phyloP scores from a whole-genome alignment of 37 sponge, comb jelly and placozoan species.

The Diacarnus erythraeanus region DNA sequence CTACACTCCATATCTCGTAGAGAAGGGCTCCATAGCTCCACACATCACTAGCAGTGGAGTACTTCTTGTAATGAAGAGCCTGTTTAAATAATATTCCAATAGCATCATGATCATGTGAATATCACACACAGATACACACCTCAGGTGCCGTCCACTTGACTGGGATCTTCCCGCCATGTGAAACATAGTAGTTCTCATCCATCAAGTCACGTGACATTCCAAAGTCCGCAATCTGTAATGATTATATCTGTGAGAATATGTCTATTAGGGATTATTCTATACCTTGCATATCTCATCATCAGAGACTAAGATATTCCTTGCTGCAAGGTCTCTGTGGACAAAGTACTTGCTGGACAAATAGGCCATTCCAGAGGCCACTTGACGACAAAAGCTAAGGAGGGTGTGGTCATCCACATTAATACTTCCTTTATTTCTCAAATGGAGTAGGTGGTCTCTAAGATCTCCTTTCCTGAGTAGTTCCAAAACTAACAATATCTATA shows the following conservation, averaged over 20 bases:
- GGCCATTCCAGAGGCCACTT: constrained; percentile 18
- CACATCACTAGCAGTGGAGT: constrained; percentile 24
- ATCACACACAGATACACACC: not conserved
- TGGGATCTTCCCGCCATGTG: constrained; percentile 3
- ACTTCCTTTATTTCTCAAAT: too few species aligned
- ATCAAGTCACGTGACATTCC: constrained; percentile 13
- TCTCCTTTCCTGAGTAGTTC: constrained; percentile 13
- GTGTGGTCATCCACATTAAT: not conserved
- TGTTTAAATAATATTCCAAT: too few species aligned
- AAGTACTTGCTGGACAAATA: constrained; percentile 13
- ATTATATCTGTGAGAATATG: not conserved
- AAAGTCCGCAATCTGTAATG: constrained; percentile 13
- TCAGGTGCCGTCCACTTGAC: constrained; percentile 13
- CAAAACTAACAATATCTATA: constrained; percentile 5
- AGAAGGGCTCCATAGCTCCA: constrained; percentile 8
- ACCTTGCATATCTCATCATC: constrained; percentile 20
- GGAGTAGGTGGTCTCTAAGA: not conserved
- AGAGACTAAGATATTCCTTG: constrained; percentile 21
- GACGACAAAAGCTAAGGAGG: constrained; percentile 6
- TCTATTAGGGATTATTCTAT: too few species aligned
- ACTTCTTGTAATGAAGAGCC: constrained; percentile 3
- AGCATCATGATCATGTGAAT: too few species aligned
- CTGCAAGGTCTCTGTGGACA: constrained; percentile 25
- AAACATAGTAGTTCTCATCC: constrained; percentile 4
- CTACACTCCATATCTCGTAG: constrained; percentile 20